Evolutionary conservation across 2,797 vertebrate genomes (phyloP).

Genomic region (Scarus forsteni): DNA sequence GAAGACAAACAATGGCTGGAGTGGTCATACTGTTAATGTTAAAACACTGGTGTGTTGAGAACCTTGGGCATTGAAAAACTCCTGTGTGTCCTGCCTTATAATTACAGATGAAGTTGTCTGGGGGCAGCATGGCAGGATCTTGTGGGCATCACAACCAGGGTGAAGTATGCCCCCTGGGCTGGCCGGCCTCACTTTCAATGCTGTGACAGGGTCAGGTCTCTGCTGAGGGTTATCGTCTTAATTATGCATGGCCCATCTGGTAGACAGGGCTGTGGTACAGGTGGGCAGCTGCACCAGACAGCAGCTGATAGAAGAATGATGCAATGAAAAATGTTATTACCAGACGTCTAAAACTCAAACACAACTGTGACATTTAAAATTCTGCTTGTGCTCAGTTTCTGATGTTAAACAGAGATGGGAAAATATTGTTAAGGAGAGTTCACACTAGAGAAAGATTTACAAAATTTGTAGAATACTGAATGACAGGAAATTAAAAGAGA

Average conservation of each 20-base stretch:
- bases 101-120: constrained; percentile 21
- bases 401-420: not conserved
- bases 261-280: constrained; percentile 59
- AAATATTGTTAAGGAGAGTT: not conserved
- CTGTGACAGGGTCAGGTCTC: constrained; percentile 71
- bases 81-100: constrained; percentile 9
- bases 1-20: not conserved
- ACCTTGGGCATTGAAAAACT: constrained; percentile 2
- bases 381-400: not conserved
- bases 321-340: constrained; percentile 44
- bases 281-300: constrained; percentile 58
- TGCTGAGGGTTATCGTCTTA: constrained; percentile 72
- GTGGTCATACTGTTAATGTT: not conserved
- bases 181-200: constrained; percentile 61
- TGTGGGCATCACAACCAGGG: constrained; percentile 40
- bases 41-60: constrained; percentile 12
- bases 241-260: constrained; percentile 77
- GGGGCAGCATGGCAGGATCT: constrained; percentile 28
- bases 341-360: constrained; percentile 5
- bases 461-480: not conserved
- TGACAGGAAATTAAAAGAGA: too few species aligned
- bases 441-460: not conserved
- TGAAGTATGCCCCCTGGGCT: constrained; percentile 56
- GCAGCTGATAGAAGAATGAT: constrained; percentile 55
- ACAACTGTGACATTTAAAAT: constrained; percentile 18